Conservation (phyloP, 2,888 invertebrate species). For the Corbicula japonica region DNA sequence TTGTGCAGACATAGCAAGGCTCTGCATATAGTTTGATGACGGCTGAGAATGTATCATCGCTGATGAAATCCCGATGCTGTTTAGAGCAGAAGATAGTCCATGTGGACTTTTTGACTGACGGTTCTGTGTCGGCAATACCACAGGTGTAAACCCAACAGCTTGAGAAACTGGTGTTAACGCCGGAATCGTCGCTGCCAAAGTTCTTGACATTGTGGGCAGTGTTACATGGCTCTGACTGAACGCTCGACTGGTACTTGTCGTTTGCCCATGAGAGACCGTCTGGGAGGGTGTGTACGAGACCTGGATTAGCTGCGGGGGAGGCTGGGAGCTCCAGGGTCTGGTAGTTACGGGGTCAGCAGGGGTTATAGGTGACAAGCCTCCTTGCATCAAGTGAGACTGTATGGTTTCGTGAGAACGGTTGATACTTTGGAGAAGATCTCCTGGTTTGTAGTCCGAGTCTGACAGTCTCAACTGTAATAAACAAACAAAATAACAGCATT, state of each 20-base stretch:
- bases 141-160: constrained; percentile 44
- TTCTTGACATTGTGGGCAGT: not conserved
- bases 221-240: constrained; percentile 11
- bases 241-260: not conserved
- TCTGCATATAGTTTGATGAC: constrained; percentile 31
- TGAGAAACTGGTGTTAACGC: constrained; percentile 12
- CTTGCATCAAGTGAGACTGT: constrained; percentile 48
- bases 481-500: not conserved
- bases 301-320: constrained; percentile 19
- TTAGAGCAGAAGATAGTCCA: not conserved
- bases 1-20: constrained; percentile 12
- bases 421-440: constrained; percentile 60
- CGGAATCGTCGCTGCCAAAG: not conserved
- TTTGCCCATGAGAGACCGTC: not conserved
- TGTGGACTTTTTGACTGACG: constrained; percentile 16
- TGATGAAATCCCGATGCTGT: no score
- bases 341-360: constrained; percentile 51
- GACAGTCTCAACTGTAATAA: constrained; percentile 39
- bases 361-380: constrained; percentile 66
- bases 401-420: constrained; percentile 55
- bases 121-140: constrained; percentile 47
- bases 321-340: constrained; percentile 37
- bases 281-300: not conserved
- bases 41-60: no score
- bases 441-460: constrained; percentile 54